Evolutionary conservation across 2,113 vertebrate genomes (phyloP), one percentile per base, ranked within the genome.

Genomic region (Dipodomys spectabilis): DNA sequence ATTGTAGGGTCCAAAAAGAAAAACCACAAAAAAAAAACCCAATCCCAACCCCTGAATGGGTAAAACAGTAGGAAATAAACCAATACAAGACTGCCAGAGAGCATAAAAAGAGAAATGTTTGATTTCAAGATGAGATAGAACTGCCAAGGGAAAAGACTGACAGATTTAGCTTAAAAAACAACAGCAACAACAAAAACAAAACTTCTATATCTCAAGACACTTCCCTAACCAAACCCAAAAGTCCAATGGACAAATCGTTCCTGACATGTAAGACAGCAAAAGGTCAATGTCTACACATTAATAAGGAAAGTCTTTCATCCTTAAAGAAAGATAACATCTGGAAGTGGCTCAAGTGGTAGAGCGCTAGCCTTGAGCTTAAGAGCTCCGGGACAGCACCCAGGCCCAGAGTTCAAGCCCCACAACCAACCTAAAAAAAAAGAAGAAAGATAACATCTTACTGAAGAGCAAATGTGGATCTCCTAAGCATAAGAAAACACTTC

Each of bases 21-120:
- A 39, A 39, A 39, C 15, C 53, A 13, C 49, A 32, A 95, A 86
- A 92, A 57, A n/a, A 57, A 57, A 11, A 18, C 53, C 15, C 53
- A 13, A 18, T 13, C 53, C 12, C 15, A 13, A 49, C 8, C 10
- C 49, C 49, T 25, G 73, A 71, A 25, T 77, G 60, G 74, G 27
- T 78, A 19, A 32, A 91, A 87, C 53, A 57, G 73, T 80, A 57
- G 92, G 67, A 88, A 91, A 87, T 25, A 32, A 91, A 87, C 86
- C 25, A 60, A 79, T 57, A 69, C 68, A 89, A 91, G 19, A 0
- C 83, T 60, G 28, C 30, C 83, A 88, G 81, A 68, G 86, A 88
- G 1, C 64, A 75, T 85, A 13, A 25, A 78, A 77, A 67, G 64
- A 90, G 71, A 87, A 84, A n/a, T 3, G 32, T n/a, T 81, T 62